Evolutionary conservation across 2,113 vertebrate genomes (phyloP), one percentile per base, ranked within the genome.

Genomic region (Nipponia nippon): DNA sequence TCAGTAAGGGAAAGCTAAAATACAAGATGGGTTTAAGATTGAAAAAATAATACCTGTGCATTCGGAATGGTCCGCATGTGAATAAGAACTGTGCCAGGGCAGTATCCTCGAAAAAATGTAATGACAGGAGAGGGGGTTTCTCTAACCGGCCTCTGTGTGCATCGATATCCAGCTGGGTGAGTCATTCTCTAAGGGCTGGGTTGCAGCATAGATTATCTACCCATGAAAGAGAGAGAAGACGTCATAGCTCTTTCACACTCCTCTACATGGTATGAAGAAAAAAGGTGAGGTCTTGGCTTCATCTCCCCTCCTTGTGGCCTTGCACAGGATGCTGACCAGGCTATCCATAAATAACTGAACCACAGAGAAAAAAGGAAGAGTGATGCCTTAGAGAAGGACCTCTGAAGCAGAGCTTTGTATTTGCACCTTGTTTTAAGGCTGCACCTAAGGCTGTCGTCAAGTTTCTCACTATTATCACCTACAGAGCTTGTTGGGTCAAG

Each of bases 401-500:
- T 59, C 34, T 1, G 1, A 46, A 50, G 6, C 13, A 63, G 27
- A 63, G 15, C 15, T 59, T 58, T 67, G 21, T 13, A 26, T 79
- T 47, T 85, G 13, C 10, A 20, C 32, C 55, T 76, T 30, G 21
- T 38, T 90, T 82, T 69, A 38, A 77, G 42, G 30, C 19, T 25
- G 1, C 2, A 9, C 6, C 49, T 72, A 40, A 30, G 2, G 3
- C 32, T 76, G 25, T 10, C 2, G 3, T 11, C 32, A 58, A 26
- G 4, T 47, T 72, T 76, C 44, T 76, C 5, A 2, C 9, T 59
- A 13, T 55, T 50, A 11, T 11, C 52, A 80, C 47, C 7, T 36
- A 17, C 19, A 79, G 32, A 59, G 4, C 5, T 49, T 79, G 19
- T 46, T 3, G 5, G 25, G 21, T 29, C 12, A 79, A 38, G 21